Base-by-base conservation (phyloP, 2,888 invertebrate species). In the Osmoderma eremita region DNA sequence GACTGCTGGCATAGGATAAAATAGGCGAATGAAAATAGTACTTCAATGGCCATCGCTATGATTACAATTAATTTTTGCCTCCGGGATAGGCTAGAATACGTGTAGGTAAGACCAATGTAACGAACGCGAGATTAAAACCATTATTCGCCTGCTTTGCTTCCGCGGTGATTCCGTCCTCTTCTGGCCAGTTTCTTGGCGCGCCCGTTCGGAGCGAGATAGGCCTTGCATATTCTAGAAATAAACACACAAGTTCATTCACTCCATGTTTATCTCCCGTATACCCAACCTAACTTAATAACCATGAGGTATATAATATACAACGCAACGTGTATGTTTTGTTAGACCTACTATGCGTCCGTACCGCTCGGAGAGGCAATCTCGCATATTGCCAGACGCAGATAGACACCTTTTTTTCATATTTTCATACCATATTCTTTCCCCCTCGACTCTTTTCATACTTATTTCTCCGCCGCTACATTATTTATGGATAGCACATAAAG, bases 231-330 rank as follows among this genome's bases (percentile, higher is more conserved):
- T 30, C 66, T 49, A 58, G 49, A 62, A 62, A 62, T 61, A 39
- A 65, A 48, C 49, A 30, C 10, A 36, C 58, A 48, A 79, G 80
- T 80, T 80, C 80, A 79, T 80, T 80, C 80, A 80, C 80, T 77
- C 75, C 78, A 78, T 78, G 78, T 80, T 80, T 80, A 80, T 80
- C 30, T 30, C 30, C 10, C 30, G 3, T 30, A 76, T 79, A 80
- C 79, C 79, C 80, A 79, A 79, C 79, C 79, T 80, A 79, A 77
- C 78, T 77, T 78, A 79, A 80, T 77, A 75, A 72, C 72, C 70
- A 73, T 73, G 45, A 61, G 65, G 65, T 65, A 49, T 65, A 65
- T 30, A 49, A 42, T 56, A 30, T 30, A 30, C 30, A 30, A 30
- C 30, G 6, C 6, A 2, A 10, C 10, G 6, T 30, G 30, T 30